Conservation (phyloP, 2,113 vertebrate species). For the Phocoena phocoena region DNA sequence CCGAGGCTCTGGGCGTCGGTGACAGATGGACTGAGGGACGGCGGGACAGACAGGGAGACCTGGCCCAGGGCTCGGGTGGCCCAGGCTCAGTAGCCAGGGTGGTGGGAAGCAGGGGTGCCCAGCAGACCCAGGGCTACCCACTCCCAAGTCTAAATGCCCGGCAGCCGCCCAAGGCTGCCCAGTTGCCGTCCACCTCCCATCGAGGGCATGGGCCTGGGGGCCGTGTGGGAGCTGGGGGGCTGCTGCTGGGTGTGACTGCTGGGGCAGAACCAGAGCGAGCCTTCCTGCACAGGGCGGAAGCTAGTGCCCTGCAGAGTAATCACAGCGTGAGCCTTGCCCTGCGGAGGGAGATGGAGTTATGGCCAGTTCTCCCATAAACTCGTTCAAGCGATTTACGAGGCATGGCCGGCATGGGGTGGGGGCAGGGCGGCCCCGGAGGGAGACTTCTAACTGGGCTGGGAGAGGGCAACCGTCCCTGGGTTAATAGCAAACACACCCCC, state of each 20-base stretch:
- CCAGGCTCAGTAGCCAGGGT: not conserved
- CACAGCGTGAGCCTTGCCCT: not conserved
- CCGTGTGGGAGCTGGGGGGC: rapidly evolving
- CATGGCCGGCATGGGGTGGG: not conserved
- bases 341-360: not conserved
- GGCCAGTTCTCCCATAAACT: conserved; percentile 30
- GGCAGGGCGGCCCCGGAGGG: rapidly evolving
- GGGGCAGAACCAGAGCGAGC: not conserved
- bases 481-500: not conserved
- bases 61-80: not conserved
- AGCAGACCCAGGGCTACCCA: not conserved
- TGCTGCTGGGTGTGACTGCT: rapidly evolving
- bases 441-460: not conserved
- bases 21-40: not conserved
- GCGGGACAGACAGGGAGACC: not conserved
- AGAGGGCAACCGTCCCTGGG: not conserved
- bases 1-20: not conserved
- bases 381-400: conserved; percentile 46
- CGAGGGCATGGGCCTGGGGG: not conserved
- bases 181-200: not conserved
- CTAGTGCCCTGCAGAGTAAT: not conserved
- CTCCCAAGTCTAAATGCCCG: not conserved
- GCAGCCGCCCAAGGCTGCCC: not conserved
- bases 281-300: not conserved
- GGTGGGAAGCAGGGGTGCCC: not conserved